Evolutionary conservation across 1,140 invertebrate genomes (phyloP), one percentile per base, ranked within the genome.

Genomic region (Nebria ingens): DNA sequence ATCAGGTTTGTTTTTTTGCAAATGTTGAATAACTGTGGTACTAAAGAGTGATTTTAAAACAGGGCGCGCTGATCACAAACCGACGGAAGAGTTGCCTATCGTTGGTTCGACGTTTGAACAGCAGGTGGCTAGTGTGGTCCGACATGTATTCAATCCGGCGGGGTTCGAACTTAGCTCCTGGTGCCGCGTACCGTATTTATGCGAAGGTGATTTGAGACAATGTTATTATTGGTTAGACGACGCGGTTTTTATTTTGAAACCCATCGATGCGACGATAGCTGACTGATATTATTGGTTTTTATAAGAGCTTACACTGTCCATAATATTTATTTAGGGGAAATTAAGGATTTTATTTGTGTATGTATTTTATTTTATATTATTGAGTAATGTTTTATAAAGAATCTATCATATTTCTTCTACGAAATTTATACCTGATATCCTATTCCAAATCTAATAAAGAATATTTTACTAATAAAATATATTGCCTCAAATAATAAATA

Each of bases 181-280:
- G 88, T 81, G 87, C 9, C 79, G 87, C 65, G 73, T 95, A 17
- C 93, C 93, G 1, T 97, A 97, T 72, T 73, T 97, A 9, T 97
- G 92, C 73, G 92, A 97, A 73, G 93, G 94, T 0, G 92, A 97
- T 70, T 73, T 96, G n/a, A 78, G 85, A 19, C 88, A 93, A 66
- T 84, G 90, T 0, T 96, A 88, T 70, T 97, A 95, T 72, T 90
- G 89, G 77, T 75, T 97, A 6, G 80, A 89, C 62, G 93, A 97
- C 74, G 86, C 84, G 13, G 70, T 97, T 0, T 92, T 96, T 65
- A 74, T 87, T 12, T 73, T 86, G 55, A 79, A 75, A 64, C 20
- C 29, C 4, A 3, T 45, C 25, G 25, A 6, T n/a, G n/a, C n/a
- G n/a, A n/a, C n/a, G n/a, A n/a, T n/a, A n/a, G n/a, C n/a, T n/a